These are phyloP conservation scores for Eilema sororculum DNA, from an alignment of 2,888 invertebrate genomes.

Conservation along the genomic window DNA sequence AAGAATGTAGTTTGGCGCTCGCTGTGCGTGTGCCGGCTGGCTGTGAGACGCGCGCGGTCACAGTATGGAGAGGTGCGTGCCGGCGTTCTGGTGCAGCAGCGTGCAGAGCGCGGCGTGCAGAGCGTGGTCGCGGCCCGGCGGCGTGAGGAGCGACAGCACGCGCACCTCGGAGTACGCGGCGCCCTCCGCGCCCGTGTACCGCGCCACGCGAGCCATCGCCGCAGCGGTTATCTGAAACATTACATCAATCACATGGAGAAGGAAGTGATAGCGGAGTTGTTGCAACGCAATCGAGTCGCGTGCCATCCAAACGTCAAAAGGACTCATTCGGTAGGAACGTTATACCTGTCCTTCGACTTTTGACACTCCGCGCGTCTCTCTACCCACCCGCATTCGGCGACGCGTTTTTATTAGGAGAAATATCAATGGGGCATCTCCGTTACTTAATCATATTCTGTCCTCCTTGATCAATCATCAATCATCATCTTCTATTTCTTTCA, in stretches of 20 bases:
- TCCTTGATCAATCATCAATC: too few relatives aligned
- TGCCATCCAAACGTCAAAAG: too few relatives aligned
- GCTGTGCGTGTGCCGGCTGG: neutral
- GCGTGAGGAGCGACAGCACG: conserved; percentile 59
- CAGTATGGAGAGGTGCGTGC: conserved; percentile 67
- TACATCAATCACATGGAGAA: neutral
- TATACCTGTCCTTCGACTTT: too few relatives aligned
- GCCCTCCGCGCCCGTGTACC: conserved; percentile 71
- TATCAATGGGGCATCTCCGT: too few relatives aligned
- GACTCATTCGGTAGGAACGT: too few relatives aligned
- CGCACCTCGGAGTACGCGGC: conserved; percentile 46
- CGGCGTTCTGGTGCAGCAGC: conserved; percentile 67
- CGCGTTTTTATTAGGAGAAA: too few relatives aligned
- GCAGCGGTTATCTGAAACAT: conserved; percentile 64
- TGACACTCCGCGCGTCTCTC: too few relatives aligned
- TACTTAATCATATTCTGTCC: too few relatives aligned
- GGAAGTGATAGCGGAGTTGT: too few relatives aligned
- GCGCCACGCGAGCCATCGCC: conserved; percentile 80
- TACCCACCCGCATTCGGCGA: too few relatives aligned
- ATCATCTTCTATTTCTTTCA: neutral
- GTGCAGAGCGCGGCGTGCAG: conserved; percentile 69
- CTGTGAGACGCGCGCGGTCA: conserved; percentile 33
- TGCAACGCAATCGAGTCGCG: too few relatives aligned
- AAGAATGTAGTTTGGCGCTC: neutral
- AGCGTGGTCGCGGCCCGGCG: conserved; percentile 57